Conservation (phyloP, 2,113 vertebrate species). For the Camelus bactrianus region DNA sequence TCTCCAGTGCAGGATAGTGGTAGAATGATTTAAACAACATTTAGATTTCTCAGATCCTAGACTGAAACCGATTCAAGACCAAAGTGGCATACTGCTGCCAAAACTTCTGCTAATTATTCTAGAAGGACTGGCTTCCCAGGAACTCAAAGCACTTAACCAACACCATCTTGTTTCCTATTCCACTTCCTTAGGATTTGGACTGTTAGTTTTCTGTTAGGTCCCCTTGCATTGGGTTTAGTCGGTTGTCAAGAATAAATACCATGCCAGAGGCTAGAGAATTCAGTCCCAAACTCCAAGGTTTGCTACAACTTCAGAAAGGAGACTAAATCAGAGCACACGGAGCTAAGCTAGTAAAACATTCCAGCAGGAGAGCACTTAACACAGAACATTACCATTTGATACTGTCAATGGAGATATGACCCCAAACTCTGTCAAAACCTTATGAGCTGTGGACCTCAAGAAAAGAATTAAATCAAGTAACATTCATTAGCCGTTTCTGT, state of each 20-base stretch:
- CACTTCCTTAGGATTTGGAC: background rate
- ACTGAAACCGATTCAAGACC: background rate
- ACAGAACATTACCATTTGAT: background rate
- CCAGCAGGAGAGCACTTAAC: background rate
- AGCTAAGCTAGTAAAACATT: background rate
- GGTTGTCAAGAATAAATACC: conserved; percentile 37
- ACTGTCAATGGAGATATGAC: background rate
- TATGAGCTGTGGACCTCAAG: conserved; percentile 75
- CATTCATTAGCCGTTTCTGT: conserved; percentile 85
- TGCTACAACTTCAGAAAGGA: conserved; percentile 32
- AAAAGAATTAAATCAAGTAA: conserved; percentile 88
- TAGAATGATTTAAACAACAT: background rate
- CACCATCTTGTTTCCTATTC: conserved; percentile 41
- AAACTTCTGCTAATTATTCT: conserved; percentile 27
- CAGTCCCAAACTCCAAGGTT: conserved; percentile 12
- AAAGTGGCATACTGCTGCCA: background rate
- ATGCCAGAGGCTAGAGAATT: background rate
- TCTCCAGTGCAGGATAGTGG: background rate
- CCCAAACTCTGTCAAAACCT: background rate
- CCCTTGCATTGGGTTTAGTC: background rate
- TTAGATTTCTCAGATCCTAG: background rate
- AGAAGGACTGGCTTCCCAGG: background rate
- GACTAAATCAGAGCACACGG: background rate
- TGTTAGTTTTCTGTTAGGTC: conserved; percentile 4
- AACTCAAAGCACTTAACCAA: background rate